A percentile compares a stretch with the other conserved stretches of the same genome.
Conservation (phyloP, 2,888 invertebrate species). For the Oligia strigilis region DNA sequence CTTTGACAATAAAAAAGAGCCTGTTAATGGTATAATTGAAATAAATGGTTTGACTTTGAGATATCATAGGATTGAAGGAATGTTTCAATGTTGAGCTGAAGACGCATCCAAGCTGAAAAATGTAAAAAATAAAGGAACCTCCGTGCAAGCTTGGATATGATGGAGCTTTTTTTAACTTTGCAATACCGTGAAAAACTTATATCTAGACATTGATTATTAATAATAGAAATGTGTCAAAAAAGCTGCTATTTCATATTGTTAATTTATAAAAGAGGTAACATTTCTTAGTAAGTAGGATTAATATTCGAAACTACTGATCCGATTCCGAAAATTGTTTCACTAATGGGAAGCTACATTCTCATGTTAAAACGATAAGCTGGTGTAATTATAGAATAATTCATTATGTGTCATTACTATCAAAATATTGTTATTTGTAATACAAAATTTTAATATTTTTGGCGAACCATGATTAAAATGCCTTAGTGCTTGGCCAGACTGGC, state of each 20-base stretch:
- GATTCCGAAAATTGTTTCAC: neutral
- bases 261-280: too few species aligned
- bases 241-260: conserved; percentile 37
- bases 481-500: too few species aligned
- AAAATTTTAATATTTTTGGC: neutral
- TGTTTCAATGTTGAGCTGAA: conserved; percentile 3
- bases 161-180: conserved; percentile 53
- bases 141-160: conserved; percentile 51
- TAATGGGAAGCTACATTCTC: neutral
- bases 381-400: too few species aligned
- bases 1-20: too few species aligned
- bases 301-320: neutral
- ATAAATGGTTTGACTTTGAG: neutral
- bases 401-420: neutral
- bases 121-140: conserved; percentile 30
- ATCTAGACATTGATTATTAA: conserved; percentile 34
- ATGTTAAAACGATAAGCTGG: too few species aligned
- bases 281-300: neutral
- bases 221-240: conserved; percentile 43
- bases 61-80: neutral
- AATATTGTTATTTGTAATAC: neutral
- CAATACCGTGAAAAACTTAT: conserved; percentile 55
- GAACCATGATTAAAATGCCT: neutral
- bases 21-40: too few species aligned
- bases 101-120: conserved; percentile 36